Base-by-base conservation (phyloP, 2,797 vertebrate genomes). In the Schizopygopsis malacanthus region DNA sequence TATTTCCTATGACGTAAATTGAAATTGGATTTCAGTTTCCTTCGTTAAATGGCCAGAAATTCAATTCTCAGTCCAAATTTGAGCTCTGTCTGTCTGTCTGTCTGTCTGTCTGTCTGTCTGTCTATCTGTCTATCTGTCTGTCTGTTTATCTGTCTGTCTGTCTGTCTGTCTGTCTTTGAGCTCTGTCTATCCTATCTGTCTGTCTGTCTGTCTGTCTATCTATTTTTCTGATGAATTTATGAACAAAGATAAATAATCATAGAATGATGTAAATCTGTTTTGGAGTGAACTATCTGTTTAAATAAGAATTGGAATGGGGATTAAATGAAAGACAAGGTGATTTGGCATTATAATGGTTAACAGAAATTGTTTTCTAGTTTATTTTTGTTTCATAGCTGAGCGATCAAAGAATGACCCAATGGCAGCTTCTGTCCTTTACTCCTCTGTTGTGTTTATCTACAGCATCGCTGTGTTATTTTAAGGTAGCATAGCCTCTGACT, bases 341-440 rank as follows among this genome's bases (percentile, higher is more conserved):
- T 73, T 8, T 59, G 69, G 61, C 15, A 41, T 39, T 22, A n/a
- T 22, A 33, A 84, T 77, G 37, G 47, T 84, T 84, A 69, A 84
- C 37, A 56, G 9, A 54, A 22, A 79, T n/a, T n/a, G 11, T 70
- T 18, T 79, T 28, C 37, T 45, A 39, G 56, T 28, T 86, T 59
- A 50, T 69, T 67, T 52, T 78, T 56, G 61, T 82, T 61, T 61
- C 69, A 81, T 65, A 81, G 67, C 67, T 71, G 77, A 85, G 39
- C n/a, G 78, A 80, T 72, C 84, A 85, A 41, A 37, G 78, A 50
- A 37, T 65, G 81, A 83, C 85, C 63, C 56, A 61, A 11, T 79
- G 33, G 71, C 72, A 67, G 75, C 83, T 28, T 56, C 75, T 84
- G 75, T 84, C 82, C 47, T 78, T 43, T 41, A 54, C 47, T 80